Evolutionary conservation across 2,888 invertebrate genomes (phyloP).

Genomic region (Ochropleura plecta): DNA sequence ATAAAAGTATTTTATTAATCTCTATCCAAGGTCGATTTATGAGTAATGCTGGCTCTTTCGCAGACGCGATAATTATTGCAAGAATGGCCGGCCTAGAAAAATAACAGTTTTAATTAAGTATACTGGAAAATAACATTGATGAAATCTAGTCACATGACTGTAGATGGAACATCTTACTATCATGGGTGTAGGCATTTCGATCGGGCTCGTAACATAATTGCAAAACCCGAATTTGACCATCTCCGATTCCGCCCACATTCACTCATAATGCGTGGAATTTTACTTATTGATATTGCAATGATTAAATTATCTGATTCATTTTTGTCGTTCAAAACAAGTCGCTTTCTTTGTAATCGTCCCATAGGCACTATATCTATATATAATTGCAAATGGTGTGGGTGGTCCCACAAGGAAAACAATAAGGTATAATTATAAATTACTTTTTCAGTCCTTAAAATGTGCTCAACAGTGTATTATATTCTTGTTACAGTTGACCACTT

Average conservation of each 20-base stretch:
- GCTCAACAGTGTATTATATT: background rate
- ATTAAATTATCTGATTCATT: slow-evolving; percentile 18
- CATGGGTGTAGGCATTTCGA: slow-evolving; percentile 32
- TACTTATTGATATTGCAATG: slow-evolving; percentile 32
- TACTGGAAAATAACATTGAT: slow-evolving; percentile 39
- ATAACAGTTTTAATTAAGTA: slow-evolving; percentile 26
- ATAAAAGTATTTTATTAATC: slow-evolving; percentile 1
- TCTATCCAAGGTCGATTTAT: background rate
- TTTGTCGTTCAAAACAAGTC: slow-evolving; percentile 6
- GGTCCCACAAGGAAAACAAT: too few relatives aligned
- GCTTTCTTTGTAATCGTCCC: background rate
- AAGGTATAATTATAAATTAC: too few relatives aligned
- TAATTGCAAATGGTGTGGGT: too few relatives aligned
- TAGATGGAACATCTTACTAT: slow-evolving; percentile 26
- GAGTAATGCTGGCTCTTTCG: slow-evolving; percentile 1
- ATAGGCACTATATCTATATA: background rate
- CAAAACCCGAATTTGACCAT: slow-evolving; percentile 70
- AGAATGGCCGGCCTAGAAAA: slow-evolving; percentile 41
- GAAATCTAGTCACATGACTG: slow-evolving; percentile 59
- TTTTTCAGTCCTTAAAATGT: background rate
- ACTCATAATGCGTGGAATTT: slow-evolving; percentile 49
- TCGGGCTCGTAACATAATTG: slow-evolving; percentile 58
- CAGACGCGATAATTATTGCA: slow-evolving; percentile 23
- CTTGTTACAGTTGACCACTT: background rate
- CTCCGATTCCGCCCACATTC: slow-evolving; percentile 68